These are phyloP conservation scores for Notechis scutatus DNA, from an alignment of 2,113 vertebrate genomes.

Conservation along the genomic window DNA sequence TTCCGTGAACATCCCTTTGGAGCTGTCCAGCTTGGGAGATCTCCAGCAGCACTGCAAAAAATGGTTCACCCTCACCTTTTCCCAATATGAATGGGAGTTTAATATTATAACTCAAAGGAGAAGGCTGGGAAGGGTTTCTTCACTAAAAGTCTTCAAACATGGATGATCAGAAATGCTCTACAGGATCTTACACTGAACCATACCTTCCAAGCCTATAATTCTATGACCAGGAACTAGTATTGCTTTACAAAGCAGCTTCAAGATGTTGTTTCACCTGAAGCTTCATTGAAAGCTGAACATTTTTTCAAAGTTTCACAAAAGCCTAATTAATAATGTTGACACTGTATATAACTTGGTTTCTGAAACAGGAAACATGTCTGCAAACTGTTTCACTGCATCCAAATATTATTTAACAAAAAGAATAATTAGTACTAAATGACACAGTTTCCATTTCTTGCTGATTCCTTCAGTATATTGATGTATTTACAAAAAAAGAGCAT, in stretches of 20 bases:
- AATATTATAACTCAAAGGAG: neutral
- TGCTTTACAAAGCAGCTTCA: neutral
- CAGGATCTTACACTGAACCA: neutral
- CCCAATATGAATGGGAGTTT: neutral
- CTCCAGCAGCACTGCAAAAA: neutral
- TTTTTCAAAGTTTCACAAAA: neutral
- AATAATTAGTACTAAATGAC: conserved; percentile 34
- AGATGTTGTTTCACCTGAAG: neutral
- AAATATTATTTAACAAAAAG: neutral
- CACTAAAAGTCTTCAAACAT: neutral
- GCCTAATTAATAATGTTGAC: neutral
- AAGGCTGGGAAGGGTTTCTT: neutral
- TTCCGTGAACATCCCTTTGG: neutral
- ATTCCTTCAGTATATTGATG: conserved; percentile 35
- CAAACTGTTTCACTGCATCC: neutral
- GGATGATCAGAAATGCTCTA: neutral
- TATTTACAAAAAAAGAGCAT: conserved; percentile 31
- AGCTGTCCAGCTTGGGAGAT: neutral
- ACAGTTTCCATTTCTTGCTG: conserved; percentile 32
- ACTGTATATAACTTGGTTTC: neutral
- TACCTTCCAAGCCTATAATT: neutral
- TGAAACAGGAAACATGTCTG: neutral
- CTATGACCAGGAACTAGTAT: neutral
- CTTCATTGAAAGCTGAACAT: neutral
- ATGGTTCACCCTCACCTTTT: neutral